A percentile compares a stretch with the other conserved stretches of the same genome.
These are phyloP conservation scores for Oncorhynchus nerka DNA, from an alignment of 2,113 vertebrate genomes.

Conservation along the genomic window DNA sequence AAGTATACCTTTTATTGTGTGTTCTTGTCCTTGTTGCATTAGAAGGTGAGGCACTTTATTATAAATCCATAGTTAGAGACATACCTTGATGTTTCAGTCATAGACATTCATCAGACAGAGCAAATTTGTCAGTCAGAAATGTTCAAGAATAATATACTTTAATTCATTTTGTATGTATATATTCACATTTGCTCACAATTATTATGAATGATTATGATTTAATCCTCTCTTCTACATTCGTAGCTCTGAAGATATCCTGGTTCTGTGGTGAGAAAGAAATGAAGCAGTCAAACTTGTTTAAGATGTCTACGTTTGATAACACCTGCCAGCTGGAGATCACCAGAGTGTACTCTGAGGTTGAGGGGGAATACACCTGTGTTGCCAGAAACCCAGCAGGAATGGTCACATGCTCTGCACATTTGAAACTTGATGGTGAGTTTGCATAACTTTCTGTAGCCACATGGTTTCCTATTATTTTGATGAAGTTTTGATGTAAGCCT, in stretches of 20 bases:
- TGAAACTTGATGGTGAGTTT: constrained; percentile 85
- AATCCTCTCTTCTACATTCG: constrained; percentile 14
- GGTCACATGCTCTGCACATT: constrained; percentile 86
- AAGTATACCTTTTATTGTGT: neutral
- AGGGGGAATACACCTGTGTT: constrained; percentile 87
- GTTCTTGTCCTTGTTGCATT: neutral
- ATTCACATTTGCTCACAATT: too few relatives aligned
- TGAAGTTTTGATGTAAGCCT: too few relatives aligned
- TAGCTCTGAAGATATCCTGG: constrained; percentile 93
- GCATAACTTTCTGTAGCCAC: constrained; percentile 50
- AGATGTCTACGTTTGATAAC: constrained; percentile 96
- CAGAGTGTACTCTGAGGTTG: constrained; percentile 89
- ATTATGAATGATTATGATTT: neutral
- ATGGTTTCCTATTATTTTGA: constrained; percentile 75
- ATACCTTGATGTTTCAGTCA: neutral
- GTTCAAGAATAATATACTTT: neutral
- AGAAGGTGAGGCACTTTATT: too few relatives aligned
- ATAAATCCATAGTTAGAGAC: neutral
- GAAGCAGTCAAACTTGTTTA: constrained; percentile 90
- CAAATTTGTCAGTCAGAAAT: neutral
- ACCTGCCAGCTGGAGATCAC: constrained; percentile 92
- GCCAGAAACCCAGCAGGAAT: constrained; percentile 87
- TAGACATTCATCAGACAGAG: too few relatives aligned
- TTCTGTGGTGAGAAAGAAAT: constrained; percentile 91
- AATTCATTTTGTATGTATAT: too few relatives aligned